A percentile compares a stretch with the other conserved stretches of the same genome.
Evolutionary conservation across 1,140 invertebrate species (phyloP).

Genomic region (Copidosoma floridanum): DNA sequence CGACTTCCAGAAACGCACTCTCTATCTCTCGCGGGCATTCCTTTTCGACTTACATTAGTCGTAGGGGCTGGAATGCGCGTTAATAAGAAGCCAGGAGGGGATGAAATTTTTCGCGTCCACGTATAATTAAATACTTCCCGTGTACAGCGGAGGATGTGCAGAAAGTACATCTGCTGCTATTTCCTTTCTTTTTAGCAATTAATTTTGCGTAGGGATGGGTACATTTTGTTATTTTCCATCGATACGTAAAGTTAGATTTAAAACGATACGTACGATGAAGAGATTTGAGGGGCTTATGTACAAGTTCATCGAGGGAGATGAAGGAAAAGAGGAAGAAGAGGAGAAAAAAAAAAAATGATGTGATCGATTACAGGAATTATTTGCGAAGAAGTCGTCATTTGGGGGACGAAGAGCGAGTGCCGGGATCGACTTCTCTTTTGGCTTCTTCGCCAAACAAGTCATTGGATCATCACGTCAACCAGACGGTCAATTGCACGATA

Average conservation of each 20-base stretch:
- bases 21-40: neutral
- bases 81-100: neutral
- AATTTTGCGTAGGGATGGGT: too few relatives aligned
- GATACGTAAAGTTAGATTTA: too few relatives aligned
- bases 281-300: too few relatives aligned
- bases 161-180: too few relatives aligned
- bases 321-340: neutral
- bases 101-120: neutral
- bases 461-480: constrained; percentile 20
- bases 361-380: constrained; percentile 59
- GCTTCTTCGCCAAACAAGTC: constrained; percentile 37
- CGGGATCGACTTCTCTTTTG: constrained; percentile 38
- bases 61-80: too few relatives aligned
- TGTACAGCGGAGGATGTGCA: too few relatives aligned
- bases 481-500: constrained; percentile 50
- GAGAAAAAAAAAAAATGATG: too few relatives aligned
- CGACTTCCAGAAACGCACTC: neutral
- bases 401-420: constrained; percentile 52
- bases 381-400: constrained; percentile 66
- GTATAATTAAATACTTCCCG: constrained; percentile 9
- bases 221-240: too few relatives aligned
- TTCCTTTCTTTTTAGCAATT: too few relatives aligned
- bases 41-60: too few relatives aligned
- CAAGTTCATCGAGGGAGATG: too few relatives aligned
- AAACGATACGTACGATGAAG: too few relatives aligned